Percentiles rank a stretch among this genome's conserved stretches.
Evolutionary conservation across 2,113 vertebrate genomes (phyloP).

Genomic region (Amia ocellicauda): DNA sequence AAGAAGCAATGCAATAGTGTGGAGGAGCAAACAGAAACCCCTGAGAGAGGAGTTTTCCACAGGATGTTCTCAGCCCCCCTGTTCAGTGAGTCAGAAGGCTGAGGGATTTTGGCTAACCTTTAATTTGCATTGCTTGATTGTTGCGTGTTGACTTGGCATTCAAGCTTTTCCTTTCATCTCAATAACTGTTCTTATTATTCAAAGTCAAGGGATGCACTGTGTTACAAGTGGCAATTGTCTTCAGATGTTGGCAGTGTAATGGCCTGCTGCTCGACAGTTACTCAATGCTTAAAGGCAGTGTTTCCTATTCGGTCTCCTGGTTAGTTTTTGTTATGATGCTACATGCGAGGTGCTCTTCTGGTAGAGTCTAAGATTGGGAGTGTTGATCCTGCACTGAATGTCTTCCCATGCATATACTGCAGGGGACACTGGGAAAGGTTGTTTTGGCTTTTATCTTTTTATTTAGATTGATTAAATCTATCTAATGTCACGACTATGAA

Average conservation of each 20-base stretch:
- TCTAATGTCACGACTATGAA: no score
- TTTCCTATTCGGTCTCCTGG: no score
- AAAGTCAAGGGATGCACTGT: background rate
- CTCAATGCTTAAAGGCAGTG: no score
- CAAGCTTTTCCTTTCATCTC: background rate
- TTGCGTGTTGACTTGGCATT: background rate
- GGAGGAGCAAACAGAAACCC: conserved; percentile 8
- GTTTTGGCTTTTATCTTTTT: no score
- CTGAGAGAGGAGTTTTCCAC: conserved; percentile 21
- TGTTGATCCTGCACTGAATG: no score
- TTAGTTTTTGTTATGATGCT: no score
- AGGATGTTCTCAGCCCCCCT: conserved; percentile 39
- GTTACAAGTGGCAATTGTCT: conserved; percentile 4
- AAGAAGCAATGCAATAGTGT: background rate
- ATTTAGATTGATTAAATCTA: no score
- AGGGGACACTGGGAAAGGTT: no score
- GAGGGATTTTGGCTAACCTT: background rate
- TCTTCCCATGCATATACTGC: no score
- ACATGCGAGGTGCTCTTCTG: no score
- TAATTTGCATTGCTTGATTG: background rate
- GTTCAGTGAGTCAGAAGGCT: conserved; percentile 53
- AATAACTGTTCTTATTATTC: background rate
- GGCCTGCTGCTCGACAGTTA: no score
- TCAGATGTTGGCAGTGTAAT: background rate
- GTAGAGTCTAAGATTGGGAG: no score